Evolutionary conservation across 2,888 invertebrate genomes (phyloP), one percentile per base, ranked within the genome.

Genomic region (Baronia brevicornis): DNA sequence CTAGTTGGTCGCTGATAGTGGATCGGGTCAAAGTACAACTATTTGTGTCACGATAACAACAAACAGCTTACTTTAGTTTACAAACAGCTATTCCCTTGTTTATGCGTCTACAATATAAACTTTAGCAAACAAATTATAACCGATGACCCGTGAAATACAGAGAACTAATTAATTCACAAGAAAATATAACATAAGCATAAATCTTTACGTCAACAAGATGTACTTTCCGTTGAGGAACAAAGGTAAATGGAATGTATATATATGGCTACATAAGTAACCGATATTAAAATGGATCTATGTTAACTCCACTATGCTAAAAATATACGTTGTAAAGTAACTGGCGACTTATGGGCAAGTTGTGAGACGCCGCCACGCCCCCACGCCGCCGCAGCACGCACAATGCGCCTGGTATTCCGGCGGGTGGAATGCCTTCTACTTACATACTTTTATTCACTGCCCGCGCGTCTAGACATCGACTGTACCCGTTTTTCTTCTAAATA

Each of bases 371-470:
- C 32, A 29, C 37, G 28, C 27, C 33, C 36, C 46, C 46, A 38
- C 50, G 57, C 51, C 37, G 28, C 27, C 33, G 37, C 46, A 45
- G 39, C 50, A 58, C 51, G 54, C 60, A 57, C 52, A 57, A 55
- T 48, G 41, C 42, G 43, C 36, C 38, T 38, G 50, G 53, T 49
- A 54, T 54, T 55, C 46, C 59, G 46, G 41, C 40, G 48, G 57
- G 52, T 54, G 63, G 65, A 68, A 72, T 72, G 60, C 60, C 63
- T 62, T 67, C 60, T 58, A 60, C 64, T 63, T 58, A 61, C 57
- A 63, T 60, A 66, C 64, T 68, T 62, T 65, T 66, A 51, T 67
- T 66, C 59, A 70, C 65, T 73, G 75, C 70, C 71, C 69, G 66
- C 66, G 68, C 68, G 77, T 79, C 78, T 78, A 78, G 74, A 75